Evolutionary conservation across 2,888 invertebrate species (phyloP).

Genomic region (Drosophila anomalata): DNA sequence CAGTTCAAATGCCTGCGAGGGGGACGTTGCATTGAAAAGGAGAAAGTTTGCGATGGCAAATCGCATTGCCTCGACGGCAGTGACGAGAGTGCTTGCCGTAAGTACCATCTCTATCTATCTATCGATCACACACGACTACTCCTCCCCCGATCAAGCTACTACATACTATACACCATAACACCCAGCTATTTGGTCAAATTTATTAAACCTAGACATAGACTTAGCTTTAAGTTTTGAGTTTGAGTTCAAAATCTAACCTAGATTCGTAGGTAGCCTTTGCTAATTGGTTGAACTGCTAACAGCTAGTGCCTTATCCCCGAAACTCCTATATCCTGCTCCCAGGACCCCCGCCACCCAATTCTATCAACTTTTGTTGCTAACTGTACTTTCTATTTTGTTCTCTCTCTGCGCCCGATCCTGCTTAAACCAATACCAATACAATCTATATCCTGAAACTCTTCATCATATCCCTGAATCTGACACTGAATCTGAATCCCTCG

Average conservation of each 20-base stretch:
- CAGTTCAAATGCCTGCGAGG: slow-evolving; percentile 84
- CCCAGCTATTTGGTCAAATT: slow-evolving; percentile 18
- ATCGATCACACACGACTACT: not conserved
- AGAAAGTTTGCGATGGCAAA: slow-evolving; percentile 85
- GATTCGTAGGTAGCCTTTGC: slow-evolving; percentile 10
- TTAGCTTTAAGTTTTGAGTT: slow-evolving; percentile 4
- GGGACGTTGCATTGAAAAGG: slow-evolving; percentile 83
- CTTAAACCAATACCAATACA: slow-evolving; percentile 16
- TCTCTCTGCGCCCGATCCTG: slow-evolving; percentile 35
- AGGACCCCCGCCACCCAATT: not conserved
- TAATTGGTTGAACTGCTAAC: slow-evolving; percentile 37
- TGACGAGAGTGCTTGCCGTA: slow-evolving; percentile 85
- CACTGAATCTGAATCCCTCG: slow-evolving; percentile 5
- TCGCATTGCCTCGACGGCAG: slow-evolving; percentile 85
- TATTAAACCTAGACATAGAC: not conserved
- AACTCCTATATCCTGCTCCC: not conserved
- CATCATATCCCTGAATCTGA: slow-evolving; percentile 5
- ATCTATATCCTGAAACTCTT: slow-evolving; percentile 14
- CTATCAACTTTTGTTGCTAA: slow-evolving; percentile 49
- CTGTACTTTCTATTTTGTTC: slow-evolving; percentile 60
- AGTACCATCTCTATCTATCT: slow-evolving; percentile 65
- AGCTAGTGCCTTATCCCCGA: slow-evolving; percentile 13
- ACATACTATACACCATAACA: not conserved
- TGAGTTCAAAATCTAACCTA: slow-evolving; percentile 7
- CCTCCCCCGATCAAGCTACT: not conserved